Percentiles rank a stretch among this genome's conserved stretches.
Evolutionary conservation across 2,113 vertebrate species (phyloP).

Genomic region (Geococcyx californianus): DNA sequence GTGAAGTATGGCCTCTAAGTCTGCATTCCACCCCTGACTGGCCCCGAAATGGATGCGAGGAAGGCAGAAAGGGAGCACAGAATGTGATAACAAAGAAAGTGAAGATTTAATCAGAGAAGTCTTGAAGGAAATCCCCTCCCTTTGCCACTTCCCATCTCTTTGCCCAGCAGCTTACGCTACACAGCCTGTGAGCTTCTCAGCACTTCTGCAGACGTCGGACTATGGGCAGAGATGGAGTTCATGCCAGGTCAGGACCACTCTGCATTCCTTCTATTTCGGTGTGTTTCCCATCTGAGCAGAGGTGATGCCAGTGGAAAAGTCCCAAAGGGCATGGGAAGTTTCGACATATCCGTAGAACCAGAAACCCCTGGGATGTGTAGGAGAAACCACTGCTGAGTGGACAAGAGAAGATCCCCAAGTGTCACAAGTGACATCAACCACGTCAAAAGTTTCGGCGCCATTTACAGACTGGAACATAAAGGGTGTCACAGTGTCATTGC

Average conservation of each 20-base stretch:
- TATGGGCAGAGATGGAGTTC: not conserved
- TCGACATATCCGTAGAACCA: not conserved
- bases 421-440: not conserved
- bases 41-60: too few species aligned
- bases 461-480: not conserved
- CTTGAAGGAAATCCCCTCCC: not conserved
- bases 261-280: not conserved
- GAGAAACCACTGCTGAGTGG: not conserved
- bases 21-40: too few species aligned
- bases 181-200: not conserved
- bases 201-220: not conserved
- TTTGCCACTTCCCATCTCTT: not conserved
- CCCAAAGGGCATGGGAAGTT: not conserved
- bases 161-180: not conserved
- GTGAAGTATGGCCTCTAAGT: not conserved
- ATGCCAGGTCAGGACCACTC: not conserved
- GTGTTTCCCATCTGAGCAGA: not conserved
- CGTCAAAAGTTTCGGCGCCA: fast-evolving
- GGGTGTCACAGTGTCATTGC: not conserved
- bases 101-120: not conserved
- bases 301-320: not conserved
- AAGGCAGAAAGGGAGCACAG: not conserved
- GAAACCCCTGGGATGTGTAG: too few species aligned
- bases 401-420: not conserved
- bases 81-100: not conserved